Conservation (phyloP, 2,113 vertebrate genomes). For the Phyllopteryx taeniolatus region DNA sequence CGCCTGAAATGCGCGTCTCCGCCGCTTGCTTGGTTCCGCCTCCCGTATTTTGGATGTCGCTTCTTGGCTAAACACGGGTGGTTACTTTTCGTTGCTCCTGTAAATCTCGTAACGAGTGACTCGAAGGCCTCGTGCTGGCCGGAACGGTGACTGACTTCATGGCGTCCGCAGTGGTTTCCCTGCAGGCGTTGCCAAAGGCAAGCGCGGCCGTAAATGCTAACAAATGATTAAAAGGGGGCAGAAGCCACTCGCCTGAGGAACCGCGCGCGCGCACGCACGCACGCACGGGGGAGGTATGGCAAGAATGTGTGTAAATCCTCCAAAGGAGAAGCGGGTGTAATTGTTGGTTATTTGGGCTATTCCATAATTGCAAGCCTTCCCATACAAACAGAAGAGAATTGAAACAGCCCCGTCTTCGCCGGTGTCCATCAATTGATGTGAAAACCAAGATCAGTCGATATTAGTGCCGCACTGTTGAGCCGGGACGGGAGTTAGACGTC, state of each 20-base stretch:
- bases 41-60: neutral
- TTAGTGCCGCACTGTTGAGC: too few species aligned
- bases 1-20: neutral
- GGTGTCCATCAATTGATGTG: too few species aligned
- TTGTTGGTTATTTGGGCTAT: neutral
- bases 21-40: neutral
- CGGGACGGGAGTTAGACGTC: too few species aligned
- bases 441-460: too few species aligned
- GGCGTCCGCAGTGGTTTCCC: neutral
- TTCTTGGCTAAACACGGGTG: neutral
- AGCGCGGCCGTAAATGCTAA: constrained; percentile 40
- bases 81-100: neutral
- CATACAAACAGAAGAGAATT: too few species aligned
- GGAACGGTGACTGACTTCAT: neutral
- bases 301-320: neutral
- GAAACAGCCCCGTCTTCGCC: too few species aligned
- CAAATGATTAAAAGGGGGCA: constrained; percentile 51
- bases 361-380: too few species aligned
- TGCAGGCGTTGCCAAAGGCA: constrained; percentile 23
- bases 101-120: neutral
- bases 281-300: neutral
- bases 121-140: neutral
- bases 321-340: neutral
- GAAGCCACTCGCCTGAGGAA: constrained; percentile 29
- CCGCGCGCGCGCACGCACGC: constrained; percentile 31